A percentile compares a stretch with the other conserved stretches of the same genome.
Conservation (phyloP, 2,113 vertebrate genomes). For the Rutilus rutilus region DNA sequence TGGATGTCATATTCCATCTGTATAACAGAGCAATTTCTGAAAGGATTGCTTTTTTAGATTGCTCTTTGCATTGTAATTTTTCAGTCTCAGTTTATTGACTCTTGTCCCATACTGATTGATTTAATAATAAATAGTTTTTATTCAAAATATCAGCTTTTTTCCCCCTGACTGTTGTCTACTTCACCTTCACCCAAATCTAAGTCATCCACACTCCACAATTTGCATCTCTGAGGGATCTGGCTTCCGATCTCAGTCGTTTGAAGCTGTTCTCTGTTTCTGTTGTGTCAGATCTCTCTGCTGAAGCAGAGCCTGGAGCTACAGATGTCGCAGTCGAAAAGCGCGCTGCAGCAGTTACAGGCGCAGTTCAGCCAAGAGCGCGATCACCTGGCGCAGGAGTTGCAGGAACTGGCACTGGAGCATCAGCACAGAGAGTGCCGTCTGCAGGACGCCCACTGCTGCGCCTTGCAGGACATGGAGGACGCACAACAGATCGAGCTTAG, state of each 20-base stretch:
- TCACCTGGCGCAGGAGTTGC: conserved; percentile 91
- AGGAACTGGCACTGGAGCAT: conserved; percentile 91
- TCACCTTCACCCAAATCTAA: neutral
- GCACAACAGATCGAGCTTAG: conserved; percentile 90
- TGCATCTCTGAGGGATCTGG: neutral
- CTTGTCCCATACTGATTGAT: conserved; percentile 2
- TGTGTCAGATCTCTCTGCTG: conserved; percentile 90
- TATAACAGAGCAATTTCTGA: neutral
- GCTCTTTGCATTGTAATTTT: neutral
- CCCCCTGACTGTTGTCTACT: neutral
- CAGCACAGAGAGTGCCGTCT: conserved; percentile 89
- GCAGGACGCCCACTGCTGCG: conserved; percentile 92
- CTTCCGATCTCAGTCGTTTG: neutral
- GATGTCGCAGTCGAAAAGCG: conserved; percentile 93
- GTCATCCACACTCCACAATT: conserved; percentile 3
- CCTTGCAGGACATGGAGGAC: conserved; percentile 93
- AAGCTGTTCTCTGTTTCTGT: conserved; percentile 26
- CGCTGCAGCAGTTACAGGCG: conserved; percentile 92
- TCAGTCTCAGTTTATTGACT: conserved; percentile 1
- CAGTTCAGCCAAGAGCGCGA: conserved; percentile 95
- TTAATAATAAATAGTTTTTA: neutral
- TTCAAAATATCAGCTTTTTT: neutral
- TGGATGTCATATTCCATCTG: neutral
- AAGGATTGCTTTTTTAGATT: neutral
- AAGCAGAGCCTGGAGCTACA: conserved; percentile 99